Percentiles rank a stretch among this genome's conserved stretches.
Evolutionary conservation across 2,888 invertebrate genomes (phyloP).

Genomic region (Caenorhabditis drosophilae): DNA sequence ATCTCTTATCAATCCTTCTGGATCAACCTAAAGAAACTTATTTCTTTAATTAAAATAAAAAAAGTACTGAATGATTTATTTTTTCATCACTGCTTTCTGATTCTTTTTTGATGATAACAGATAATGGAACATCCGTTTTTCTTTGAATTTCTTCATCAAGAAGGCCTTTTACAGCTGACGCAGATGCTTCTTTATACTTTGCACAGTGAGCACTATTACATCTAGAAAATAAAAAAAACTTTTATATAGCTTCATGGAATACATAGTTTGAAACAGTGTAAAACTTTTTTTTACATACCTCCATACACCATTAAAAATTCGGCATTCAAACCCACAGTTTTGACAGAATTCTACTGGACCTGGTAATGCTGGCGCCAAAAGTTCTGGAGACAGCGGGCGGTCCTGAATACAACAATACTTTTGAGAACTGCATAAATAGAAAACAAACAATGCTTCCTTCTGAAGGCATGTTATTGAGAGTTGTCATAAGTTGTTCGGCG

Average conservation of each 20-base stretch:
- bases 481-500: conserved; percentile 45
- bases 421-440: not conserved
- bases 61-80: no score
- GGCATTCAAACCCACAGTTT: conserved; percentile 57
- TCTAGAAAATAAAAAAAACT: conserved; percentile 12
- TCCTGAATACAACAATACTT: conserved; percentile 9
- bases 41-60: no score
- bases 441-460: conserved; percentile 43
- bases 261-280: no score
- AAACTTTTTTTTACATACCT: no score
- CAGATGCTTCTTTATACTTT: conserved; percentile 19
- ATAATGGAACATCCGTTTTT: conserved; percentile 1
- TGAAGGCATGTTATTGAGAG: conserved; percentile 47
- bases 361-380: conserved; percentile 39
- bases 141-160: not conserved
- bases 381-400: conserved; percentile 42
- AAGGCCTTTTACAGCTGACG: not conserved
- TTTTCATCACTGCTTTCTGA: conserved; percentile 1
- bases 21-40: no score
- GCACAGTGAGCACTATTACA: conserved; percentile 19
- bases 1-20: no score
- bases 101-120: not conserved
- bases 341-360: conserved; percentile 49
- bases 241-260: not conserved
- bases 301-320: conserved; percentile 27